Percentiles rank a stretch among this genome's conserved stretches.
phyloP scores from a whole-genome alignment of 1,140 invertebrate species.

The Pantala flavescens region DNA sequence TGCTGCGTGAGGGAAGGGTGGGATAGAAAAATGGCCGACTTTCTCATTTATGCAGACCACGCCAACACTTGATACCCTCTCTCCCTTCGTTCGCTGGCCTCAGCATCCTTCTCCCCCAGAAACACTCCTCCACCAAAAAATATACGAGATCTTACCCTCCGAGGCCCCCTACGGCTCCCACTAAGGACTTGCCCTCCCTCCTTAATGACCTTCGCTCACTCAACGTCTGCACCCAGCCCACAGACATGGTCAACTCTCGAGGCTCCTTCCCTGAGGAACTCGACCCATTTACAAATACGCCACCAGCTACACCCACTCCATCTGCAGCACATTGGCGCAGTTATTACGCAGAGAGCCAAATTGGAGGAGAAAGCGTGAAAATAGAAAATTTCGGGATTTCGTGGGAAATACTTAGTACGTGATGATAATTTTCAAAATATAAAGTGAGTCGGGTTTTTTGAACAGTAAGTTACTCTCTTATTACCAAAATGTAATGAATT shows the following conservation, averaged over 20 bases:
- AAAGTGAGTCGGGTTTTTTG: too few relatives aligned
- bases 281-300: too few relatives aligned
- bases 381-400: too few relatives aligned
- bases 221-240: neutral
- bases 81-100: neutral
- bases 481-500: too few relatives aligned
- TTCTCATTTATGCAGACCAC: conserved; percentile 7
- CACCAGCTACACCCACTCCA: too few relatives aligned
- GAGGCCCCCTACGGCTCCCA: neutral
- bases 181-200: neutral
- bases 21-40: neutral
- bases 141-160: neutral
- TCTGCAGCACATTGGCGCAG: too few relatives aligned
- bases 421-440: too few relatives aligned
- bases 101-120: neutral
- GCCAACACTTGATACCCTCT: neutral
- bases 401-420: too few relatives aligned
- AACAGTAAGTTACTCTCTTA: too few relatives aligned
- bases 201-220: conserved; percentile 5
- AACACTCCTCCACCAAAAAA: neutral
- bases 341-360: too few relatives aligned
- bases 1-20: neutral
- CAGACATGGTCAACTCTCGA: neutral
- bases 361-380: too few relatives aligned
- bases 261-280: neutral